These are phyloP conservation scores for Phenganax stokvisi DNA, from an alignment of 92 coral and sea anemone species.

Conservation along the genomic window DNA sequence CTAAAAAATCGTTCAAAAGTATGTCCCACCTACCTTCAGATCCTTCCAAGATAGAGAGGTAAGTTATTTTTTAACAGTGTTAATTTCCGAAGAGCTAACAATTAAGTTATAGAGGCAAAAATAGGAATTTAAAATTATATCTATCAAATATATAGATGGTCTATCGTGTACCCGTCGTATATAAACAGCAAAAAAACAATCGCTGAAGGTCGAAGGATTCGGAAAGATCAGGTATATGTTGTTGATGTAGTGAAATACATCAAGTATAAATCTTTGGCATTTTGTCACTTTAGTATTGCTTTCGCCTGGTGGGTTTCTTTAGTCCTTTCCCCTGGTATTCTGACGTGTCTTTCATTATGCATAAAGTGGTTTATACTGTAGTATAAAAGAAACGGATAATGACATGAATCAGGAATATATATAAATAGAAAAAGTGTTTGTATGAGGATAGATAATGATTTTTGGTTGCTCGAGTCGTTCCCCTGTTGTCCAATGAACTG, in stretches of 20 bases:
- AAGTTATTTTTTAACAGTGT: constrained; percentile 21
- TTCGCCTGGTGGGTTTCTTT: background rate
- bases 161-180: constrained; percentile 84
- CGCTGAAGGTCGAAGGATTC: constrained; percentile 87
- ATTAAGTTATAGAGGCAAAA: background rate
- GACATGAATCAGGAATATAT: too few relatives aligned
- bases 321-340: background rate
- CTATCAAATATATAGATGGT: constrained; percentile 56
- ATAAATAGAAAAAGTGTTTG: too few relatives aligned
- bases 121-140: background rate
- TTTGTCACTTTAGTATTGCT: too few relatives aligned
- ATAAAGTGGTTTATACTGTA: background rate
- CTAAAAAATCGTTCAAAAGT: background rate
- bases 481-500: too few relatives aligned
- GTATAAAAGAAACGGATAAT: too few relatives aligned
- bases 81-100: background rate
- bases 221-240: constrained; percentile 67
- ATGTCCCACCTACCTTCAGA: constrained; percentile 86
- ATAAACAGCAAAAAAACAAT: constrained; percentile 79
- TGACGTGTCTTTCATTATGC: background rate
- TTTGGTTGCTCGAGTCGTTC: too few relatives aligned
- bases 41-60: constrained; percentile 84
- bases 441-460: too few relatives aligned
- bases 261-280: background rate
- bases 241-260: too few relatives aligned